phyloP scores from a whole-genome alignment of 1,140 invertebrate genomes.

The Drosophila aff. region DNA sequence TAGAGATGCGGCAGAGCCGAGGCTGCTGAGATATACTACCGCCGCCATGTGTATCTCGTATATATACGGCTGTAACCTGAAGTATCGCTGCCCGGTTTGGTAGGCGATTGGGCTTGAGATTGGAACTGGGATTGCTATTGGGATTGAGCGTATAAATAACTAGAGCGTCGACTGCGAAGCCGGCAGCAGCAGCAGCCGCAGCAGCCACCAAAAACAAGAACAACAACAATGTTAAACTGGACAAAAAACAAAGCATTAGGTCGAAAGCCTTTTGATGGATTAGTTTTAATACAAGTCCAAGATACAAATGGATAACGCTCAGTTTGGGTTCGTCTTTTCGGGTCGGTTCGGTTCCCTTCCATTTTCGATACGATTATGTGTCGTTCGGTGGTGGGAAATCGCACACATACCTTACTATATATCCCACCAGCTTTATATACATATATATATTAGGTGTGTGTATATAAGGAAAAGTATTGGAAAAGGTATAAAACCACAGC shows the following conservation, averaged over 20 bases:
- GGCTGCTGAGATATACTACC: constrained; percentile 54
- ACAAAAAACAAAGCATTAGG: constrained; percentile 47
- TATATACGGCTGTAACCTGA: constrained; percentile 59
- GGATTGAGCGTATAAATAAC: constrained; percentile 55
- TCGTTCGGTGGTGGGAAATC: constrained; percentile 64
- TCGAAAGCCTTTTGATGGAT: constrained; percentile 78
- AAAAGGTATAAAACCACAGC: constrained; percentile 77
- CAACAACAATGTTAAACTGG: constrained; percentile 21
- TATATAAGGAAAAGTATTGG: constrained; percentile 63
- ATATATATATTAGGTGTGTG: constrained; percentile 35
- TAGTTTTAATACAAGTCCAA: constrained; percentile 70
- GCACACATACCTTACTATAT: constrained; percentile 26
- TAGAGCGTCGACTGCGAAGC: constrained; percentile 35
- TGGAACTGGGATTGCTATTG: constrained; percentile 24
- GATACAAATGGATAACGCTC: constrained; percentile 70
- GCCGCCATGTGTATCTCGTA: constrained; percentile 51
- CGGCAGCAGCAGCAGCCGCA: neutral
- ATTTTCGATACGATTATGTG: constrained; percentile 40
- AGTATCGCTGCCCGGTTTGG: constrained; percentile 65
- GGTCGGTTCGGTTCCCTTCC: constrained; percentile 30
- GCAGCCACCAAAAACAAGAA: constrained; percentile 10
- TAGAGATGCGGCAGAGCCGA: constrained; percentile 57
- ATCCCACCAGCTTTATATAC: constrained; percentile 11
- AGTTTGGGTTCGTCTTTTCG: constrained; percentile 47
- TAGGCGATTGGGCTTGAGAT: constrained; percentile 41